Percentiles rank a stretch among this genome's conserved stretches.
These are phyloP conservation scores for Anas georgica DNA, from an alignment of 2,797 vertebrate species.

Conservation along the genomic window DNA sequence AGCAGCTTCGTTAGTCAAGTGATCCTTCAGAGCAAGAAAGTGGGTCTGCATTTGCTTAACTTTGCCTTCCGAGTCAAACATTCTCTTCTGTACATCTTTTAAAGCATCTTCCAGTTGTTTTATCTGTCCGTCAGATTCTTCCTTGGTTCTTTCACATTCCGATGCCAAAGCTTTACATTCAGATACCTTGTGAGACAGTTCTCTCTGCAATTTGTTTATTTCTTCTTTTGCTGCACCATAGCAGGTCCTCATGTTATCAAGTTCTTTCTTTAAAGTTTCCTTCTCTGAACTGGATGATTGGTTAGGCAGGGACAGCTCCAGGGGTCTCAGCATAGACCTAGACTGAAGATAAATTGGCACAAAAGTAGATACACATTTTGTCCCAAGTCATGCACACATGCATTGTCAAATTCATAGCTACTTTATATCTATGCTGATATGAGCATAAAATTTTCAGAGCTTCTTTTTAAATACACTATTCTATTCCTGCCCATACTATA, in stretches of 20 bases:
- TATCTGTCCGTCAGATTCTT: constrained; percentile 90
- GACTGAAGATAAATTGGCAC: constrained; percentile 62
- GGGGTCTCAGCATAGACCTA: constrained; percentile 83
- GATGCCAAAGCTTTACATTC: constrained; percentile 86
- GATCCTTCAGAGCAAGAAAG: constrained; percentile 93
- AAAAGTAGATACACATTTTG: neutral
- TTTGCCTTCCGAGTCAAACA: constrained; percentile 96
- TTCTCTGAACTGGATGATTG: constrained; percentile 79
- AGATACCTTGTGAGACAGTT: constrained; percentile 82
- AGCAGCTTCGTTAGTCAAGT: constrained; percentile 78
- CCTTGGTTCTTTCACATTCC: constrained; percentile 84
- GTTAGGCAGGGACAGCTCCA: constrained; percentile 78
- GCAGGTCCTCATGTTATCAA: constrained; percentile 78
- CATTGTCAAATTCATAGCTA: neutral
- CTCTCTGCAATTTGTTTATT: constrained; percentile 79
- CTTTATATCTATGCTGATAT: neutral
- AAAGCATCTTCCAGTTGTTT: constrained; percentile 92
- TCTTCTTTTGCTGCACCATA: constrained; percentile 79
- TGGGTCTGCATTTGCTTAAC: constrained; percentile 97
- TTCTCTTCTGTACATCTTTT: constrained; percentile 94
- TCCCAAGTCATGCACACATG: rapidly evolving
- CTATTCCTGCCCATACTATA: neutral
- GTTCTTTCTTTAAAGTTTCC: constrained; percentile 79
- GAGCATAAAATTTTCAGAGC: neutral
- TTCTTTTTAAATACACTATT: neutral